Evolutionary conservation across 2,113 vertebrate species (phyloP).

Genomic region (Carettochelys insculpta): DNA sequence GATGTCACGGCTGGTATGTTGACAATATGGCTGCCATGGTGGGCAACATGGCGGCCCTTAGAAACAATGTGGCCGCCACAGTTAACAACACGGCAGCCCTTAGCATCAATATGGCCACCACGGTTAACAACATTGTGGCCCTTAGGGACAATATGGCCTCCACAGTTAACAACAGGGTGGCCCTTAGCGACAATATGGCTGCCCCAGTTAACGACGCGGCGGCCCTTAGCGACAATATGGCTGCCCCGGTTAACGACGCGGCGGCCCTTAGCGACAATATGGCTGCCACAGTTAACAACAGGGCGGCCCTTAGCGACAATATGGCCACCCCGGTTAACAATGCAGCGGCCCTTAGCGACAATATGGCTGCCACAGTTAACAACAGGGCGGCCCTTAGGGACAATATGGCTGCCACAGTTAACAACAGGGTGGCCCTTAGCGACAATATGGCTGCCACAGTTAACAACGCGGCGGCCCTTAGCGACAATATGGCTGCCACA

Average conservation of each 20-base stretch:
- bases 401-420: not conserved
- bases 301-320: not conserved
- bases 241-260: no score
- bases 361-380: not conserved
- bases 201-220: no score
- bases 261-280: not conserved
- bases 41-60: not conserved
- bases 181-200: no score
- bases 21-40: not conserved
- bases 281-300: not conserved
- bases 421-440: no score
- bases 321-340: not conserved
- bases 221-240: no score
- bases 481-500: not conserved
- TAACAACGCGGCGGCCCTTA: no score
- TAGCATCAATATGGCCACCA: no score
- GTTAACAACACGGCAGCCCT: fast-evolving
- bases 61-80: not conserved
- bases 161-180: no score
- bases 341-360: not conserved
- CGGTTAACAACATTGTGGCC: no score
- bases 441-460: no score
- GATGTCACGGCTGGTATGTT: not conserved
- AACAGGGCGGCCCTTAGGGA: not conserved
- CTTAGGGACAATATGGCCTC: no score